Conservation (phyloP, 2,888 invertebrate genomes). For the Diaperis boleti region DNA sequence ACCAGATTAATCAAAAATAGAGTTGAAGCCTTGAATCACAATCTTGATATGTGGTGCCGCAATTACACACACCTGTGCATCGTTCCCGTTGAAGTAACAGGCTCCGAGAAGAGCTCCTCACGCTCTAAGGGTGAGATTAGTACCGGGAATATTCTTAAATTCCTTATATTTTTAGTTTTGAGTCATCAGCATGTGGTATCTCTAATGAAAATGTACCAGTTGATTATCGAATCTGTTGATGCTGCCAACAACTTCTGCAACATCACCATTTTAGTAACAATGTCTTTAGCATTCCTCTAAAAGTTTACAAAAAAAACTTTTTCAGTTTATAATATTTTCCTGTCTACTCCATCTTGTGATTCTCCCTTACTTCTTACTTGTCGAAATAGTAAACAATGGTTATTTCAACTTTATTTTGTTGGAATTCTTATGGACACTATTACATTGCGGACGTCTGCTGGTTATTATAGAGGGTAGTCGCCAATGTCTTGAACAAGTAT, state of each 20-base stretch:
- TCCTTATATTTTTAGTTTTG: slow-evolving; percentile 4
- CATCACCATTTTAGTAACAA: slow-evolving; percentile 22
- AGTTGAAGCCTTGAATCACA: too few species aligned
- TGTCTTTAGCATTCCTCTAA: background rate
- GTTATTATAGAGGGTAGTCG: too few species aligned
- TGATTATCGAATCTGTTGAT: slow-evolving; percentile 1
- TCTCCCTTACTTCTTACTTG: slow-evolving; percentile 20
- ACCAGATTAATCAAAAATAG: too few species aligned
- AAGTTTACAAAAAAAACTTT: background rate
- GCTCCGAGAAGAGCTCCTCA: too few species aligned
- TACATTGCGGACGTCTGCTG: slow-evolving; percentile 20
- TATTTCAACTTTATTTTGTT: slow-evolving; percentile 18
- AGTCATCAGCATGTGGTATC: background rate
- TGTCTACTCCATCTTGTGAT: slow-evolving; percentile 21
- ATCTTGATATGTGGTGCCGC: too few species aligned
- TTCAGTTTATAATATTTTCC: slow-evolving; percentile 25
- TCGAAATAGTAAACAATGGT: slow-evolving; percentile 8
- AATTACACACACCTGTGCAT: too few species aligned
- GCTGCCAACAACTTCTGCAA: slow-evolving; percentile 17
- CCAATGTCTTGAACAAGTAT: background rate
- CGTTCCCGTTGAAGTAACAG: too few species aligned
- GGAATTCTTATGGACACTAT: slow-evolving; percentile 20
- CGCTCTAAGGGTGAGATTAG: too few species aligned
- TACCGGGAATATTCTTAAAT: too few species aligned
- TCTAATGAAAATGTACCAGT: slow-evolving; percentile 24